Base-by-base conservation (phyloP, 1,140 invertebrate species). In the Helicoverpa armigera region DNA sequence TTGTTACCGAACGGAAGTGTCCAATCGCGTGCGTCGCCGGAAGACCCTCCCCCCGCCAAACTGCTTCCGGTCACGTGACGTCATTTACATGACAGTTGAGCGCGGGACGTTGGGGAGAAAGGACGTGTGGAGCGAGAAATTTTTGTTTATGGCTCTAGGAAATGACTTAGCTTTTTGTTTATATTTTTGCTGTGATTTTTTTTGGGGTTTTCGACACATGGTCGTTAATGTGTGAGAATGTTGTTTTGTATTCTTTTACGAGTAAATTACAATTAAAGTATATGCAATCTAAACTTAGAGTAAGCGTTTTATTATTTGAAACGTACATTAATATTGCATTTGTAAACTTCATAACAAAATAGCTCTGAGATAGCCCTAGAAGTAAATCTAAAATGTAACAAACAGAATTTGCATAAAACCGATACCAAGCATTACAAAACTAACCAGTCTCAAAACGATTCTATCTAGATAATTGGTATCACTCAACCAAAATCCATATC, bases 61-160 rank as follows among this genome's bases (percentile, higher is more conserved):
- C 91, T 88, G 88, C 89, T 91, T 94, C 93, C 92, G 92, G 93
- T 92, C 93, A 88, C 92, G 93, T 94, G 93, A 94, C 92, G 91
- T 92, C 92, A 94, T 94, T 92, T 92, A 92, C 90, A 94, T 94
- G 91, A 94, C 90, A 94, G 88, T 92, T 84, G 90, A 79, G 23
- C 77, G 87, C 79, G 75, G 85, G 88, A 81, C 88, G 85, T 78
- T 80, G 81, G 78, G 78, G 79, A 86, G 87, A 82, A 81, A 84
- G 81, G 90, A 89, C 89, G 89, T 85, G 79, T 78, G 74, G 79
- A 81, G 70, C 72, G 85, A 84, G 69, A 79, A 74, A 70, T 72
- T 87, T 85, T 88, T 86, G 85, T 89, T 91, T 87, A 89, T 87
- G 83, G 74, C 51, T 80, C 76, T 76, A 85, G 87, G 88, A 90